Percentiles rank a stretch among this genome's conserved stretches.
phyloP scores from a whole-genome alignment of 2,888 invertebrate species.

The Amblyjoppa fuscipennis region DNA sequence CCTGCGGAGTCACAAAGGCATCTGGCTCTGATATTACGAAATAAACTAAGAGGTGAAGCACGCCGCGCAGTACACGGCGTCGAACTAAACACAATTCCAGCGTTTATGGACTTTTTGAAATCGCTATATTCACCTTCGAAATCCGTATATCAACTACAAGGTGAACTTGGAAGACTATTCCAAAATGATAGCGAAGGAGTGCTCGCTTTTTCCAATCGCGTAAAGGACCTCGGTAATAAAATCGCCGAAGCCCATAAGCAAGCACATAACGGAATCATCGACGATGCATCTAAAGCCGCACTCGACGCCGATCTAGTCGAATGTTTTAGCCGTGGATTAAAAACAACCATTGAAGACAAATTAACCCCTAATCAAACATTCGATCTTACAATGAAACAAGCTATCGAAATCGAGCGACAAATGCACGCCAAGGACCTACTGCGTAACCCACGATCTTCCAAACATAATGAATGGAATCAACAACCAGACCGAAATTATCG shows the following conservation, averaged over 20 bases:
- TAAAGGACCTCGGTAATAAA: slow-evolving; percentile 12
- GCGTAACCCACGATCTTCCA: too few relatives aligned
- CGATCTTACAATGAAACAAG: too few relatives aligned
- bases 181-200: not conserved
- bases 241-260: not conserved
- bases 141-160: slow-evolving; percentile 34
- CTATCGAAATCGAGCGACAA: too few relatives aligned
- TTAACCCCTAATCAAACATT: too few relatives aligned
- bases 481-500: too few relatives aligned
- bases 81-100: not conserved
- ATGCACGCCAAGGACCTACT: too few relatives aligned
- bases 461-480: too few relatives aligned
- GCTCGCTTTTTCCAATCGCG: not conserved
- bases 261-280: not conserved
- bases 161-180: slow-evolving; percentile 13
- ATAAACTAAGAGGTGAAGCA: slow-evolving; percentile 19
- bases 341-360: too few relatives aligned
- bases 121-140: slow-evolving; percentile 34
- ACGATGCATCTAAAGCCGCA: not conserved
- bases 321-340: too few relatives aligned
- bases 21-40: not conserved
- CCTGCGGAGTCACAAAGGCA: not conserved
- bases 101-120: too few relatives aligned
- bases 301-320: not conserved
- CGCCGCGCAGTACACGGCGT: slow-evolving; percentile 21